Evolutionary conservation across 2,797 vertebrate genomes (phyloP).

Genomic region (Artibeus jamaicensis): DNA sequence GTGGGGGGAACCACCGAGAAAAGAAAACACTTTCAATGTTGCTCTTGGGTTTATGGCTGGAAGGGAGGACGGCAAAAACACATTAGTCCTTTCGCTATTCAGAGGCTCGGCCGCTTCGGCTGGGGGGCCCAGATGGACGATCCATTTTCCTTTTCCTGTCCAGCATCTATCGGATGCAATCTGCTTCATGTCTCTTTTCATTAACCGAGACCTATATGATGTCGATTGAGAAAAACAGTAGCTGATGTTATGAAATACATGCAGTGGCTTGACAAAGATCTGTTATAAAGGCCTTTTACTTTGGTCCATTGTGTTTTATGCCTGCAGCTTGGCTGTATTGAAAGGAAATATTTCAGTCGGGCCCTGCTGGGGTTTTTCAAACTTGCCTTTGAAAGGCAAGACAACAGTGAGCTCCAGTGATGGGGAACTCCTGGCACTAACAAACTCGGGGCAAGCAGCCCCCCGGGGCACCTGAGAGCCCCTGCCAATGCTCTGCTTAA

Average conservation of each 20-base stretch:
- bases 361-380: constrained; percentile 77
- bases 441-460: constrained; percentile 18
- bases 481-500: not conserved
- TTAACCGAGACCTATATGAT: constrained; percentile 90
- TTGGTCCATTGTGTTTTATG: constrained; percentile 87
- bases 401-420: constrained; percentile 71
- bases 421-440: constrained; percentile 61
- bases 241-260: constrained; percentile 82
- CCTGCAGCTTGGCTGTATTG: constrained; percentile 77
- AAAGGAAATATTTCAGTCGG: constrained; percentile 79
- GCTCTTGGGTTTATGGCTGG: constrained; percentile 77
- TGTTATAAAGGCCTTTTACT: constrained; percentile 82
- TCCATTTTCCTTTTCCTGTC: constrained; percentile 88
- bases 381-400: constrained; percentile 76
- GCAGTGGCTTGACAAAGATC: constrained; percentile 81
- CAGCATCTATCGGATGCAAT: constrained; percentile 90
- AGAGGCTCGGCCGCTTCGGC: constrained; percentile 89
- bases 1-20: constrained; percentile 64
- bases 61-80: constrained; percentile 85
- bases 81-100: constrained; percentile 88
- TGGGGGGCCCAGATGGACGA: constrained; percentile 89
- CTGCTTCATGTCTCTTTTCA: constrained; percentile 92
- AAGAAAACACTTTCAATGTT: constrained; percentile 69
- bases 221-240: constrained; percentile 89
- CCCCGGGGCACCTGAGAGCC: too few species aligned